These are phyloP conservation scores for Drosophila serrata DNA, from an alignment of 1,140 invertebrate genomes.

Conservation along the genomic window DNA sequence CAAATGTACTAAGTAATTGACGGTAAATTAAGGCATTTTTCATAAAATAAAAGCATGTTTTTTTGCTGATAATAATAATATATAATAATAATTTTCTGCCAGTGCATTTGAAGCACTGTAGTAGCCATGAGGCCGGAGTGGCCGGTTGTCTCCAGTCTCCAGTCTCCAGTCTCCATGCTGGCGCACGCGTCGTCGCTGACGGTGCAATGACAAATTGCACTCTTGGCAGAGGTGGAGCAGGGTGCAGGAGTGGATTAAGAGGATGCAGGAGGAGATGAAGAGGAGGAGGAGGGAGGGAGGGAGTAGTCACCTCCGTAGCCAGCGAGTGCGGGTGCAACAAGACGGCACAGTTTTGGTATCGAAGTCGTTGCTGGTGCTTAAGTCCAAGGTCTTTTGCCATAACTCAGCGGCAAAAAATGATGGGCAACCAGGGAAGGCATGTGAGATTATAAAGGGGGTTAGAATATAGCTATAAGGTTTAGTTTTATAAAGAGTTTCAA, in stretches of 20 bases:
- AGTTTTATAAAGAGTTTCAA: not conserved
- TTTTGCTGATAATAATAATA: too few relatives aligned
- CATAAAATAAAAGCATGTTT: too few relatives aligned
- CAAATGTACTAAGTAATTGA: too few relatives aligned
- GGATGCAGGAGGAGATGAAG: too few relatives aligned
- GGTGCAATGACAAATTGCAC: constrained; percentile 77
- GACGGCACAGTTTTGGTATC: constrained; percentile 48
- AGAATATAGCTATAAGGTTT: not conserved
- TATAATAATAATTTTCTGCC: not conserved
- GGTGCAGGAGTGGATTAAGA: not conserved
- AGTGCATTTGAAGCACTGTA: constrained; percentile 13
- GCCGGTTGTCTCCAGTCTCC: constrained; percentile 43
- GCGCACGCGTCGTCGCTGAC: constrained; percentile 76
- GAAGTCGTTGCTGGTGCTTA: constrained; percentile 44
- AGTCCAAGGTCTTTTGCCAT: constrained; percentile 80
- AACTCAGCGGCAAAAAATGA: constrained; percentile 66
- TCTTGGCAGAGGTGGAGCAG: constrained; percentile 8
- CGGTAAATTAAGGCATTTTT: too few relatives aligned
- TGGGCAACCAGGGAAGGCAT: constrained; percentile 30
- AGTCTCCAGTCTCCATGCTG: constrained; percentile 56
- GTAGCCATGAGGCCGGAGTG: not conserved
- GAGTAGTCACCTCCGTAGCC: constrained; percentile 13
- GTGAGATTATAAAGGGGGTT: not conserved
- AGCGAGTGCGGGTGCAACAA: constrained; percentile 56
- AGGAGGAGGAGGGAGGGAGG: not conserved